Conservation (phyloP, 2,797 vertebrate genomes). For the Takifugu rubripes region DNA sequence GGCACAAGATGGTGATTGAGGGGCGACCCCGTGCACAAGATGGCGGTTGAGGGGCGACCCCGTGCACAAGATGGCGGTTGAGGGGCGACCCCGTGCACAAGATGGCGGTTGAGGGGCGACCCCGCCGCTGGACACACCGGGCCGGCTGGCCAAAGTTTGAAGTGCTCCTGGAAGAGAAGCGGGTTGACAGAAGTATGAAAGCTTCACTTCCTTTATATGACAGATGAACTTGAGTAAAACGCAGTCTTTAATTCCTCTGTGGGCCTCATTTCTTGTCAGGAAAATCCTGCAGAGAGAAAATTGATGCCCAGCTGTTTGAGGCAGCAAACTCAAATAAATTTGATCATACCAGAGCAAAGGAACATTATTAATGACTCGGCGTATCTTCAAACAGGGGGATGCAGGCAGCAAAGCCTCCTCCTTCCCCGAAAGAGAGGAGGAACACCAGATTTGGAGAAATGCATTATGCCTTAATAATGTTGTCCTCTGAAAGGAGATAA, state of each 20-base stretch:
- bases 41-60: constrained; percentile 10
- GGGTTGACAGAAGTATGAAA: constrained; percentile 13
- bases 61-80: too few species aligned
- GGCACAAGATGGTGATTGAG: too few species aligned
- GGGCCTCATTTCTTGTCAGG: constrained; percentile 14
- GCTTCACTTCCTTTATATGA: constrained; percentile 9
- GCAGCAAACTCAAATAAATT: constrained; percentile 40
- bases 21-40: too few species aligned
- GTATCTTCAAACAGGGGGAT: constrained; percentile 28
- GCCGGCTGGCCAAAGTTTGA: constrained; percentile 29
- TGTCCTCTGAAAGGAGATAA: constrained; percentile 53
- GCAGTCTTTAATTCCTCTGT: constrained; percentile 16
- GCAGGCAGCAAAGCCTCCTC: constrained; percentile 17
- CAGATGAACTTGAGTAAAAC: constrained; percentile 25
- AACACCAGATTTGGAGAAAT: constrained; percentile 55
- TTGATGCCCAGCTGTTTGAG: constrained; percentile 36
- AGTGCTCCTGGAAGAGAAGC: constrained; percentile 24
- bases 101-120: constrained; percentile 8
- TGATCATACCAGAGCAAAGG: constrained; percentile 36
- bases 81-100: too few species aligned
- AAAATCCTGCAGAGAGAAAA: constrained; percentile 33
- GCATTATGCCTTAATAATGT: constrained; percentile 57
- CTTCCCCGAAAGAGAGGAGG: constrained; percentile 33
- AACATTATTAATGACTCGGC: constrained; percentile 55
- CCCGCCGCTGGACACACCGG: constrained; percentile 15